phyloP scores from a whole-genome alignment of 1,140 invertebrate species.

The Radopholus similis region DNA sequence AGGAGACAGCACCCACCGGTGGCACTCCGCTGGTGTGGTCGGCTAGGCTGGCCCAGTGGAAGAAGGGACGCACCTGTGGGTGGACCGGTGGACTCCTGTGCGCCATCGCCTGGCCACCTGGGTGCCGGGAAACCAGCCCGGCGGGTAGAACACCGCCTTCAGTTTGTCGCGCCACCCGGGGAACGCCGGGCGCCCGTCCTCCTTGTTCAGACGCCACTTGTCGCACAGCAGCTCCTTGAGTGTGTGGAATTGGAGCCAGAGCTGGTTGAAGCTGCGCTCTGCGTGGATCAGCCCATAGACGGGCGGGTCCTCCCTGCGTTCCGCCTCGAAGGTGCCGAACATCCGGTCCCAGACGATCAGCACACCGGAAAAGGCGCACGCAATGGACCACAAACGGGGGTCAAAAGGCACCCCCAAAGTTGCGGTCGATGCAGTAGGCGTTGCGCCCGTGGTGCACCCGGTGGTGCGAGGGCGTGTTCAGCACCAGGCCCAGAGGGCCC shows the following conservation, averaged over 20 bases:
- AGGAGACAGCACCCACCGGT: background rate
- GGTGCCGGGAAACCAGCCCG: slow-evolving; percentile 54
- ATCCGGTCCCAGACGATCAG: slow-evolving; percentile 68
- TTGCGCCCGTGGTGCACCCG: slow-evolving; percentile 68
- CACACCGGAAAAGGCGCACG: slow-evolving; percentile 47
- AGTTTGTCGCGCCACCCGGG: slow-evolving; percentile 46
- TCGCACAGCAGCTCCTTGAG: slow-evolving; percentile 45
- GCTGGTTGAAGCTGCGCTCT: slow-evolving; percentile 64
- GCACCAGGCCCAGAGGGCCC: slow-evolving; percentile 66
- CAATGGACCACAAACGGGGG: background rate
- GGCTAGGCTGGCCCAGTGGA: slow-evolving; percentile 51
- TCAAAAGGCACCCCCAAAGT: slow-evolving; percentile 64
- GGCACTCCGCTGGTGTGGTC: slow-evolving; percentile 46
- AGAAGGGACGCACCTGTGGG: slow-evolving; percentile 33
- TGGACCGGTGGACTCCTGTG: background rate
- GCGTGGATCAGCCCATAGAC: slow-evolving; percentile 66
- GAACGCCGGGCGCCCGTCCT: slow-evolving; percentile 51
- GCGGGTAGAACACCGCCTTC: slow-evolving; percentile 49
- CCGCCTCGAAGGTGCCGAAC: slow-evolving; percentile 66
- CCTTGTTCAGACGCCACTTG: slow-evolving; percentile 49
- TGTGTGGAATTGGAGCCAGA: slow-evolving; percentile 62
- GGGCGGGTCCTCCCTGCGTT: slow-evolving; percentile 62
- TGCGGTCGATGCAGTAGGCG: slow-evolving; percentile 69
- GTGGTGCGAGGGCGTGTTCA: slow-evolving; percentile 68
- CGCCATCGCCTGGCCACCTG: slow-evolving; percentile 19